Evolutionary conservation across 1,140 invertebrate species (phyloP), one percentile per base, ranked within the genome.

Genomic region (Pantala flavescens): DNA sequence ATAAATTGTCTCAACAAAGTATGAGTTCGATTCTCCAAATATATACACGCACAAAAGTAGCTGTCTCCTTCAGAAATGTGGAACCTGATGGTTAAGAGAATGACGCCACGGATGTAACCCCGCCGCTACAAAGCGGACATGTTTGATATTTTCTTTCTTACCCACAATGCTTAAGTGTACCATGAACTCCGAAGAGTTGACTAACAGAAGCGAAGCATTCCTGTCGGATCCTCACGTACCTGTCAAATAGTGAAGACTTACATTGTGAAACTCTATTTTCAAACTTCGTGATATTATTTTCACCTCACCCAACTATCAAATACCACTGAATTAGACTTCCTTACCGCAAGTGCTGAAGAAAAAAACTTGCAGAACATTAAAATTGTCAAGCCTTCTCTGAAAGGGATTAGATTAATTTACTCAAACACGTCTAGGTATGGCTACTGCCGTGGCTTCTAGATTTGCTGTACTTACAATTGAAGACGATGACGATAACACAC

Each of bases 381-480:
- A 36, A 5, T 36, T 5, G 28, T 36, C 9, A 5, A 36, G 28
- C 9, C 28, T 36, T 36, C 28, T 2, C 2, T 5, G 9, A 36
- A 36, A 9, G 2, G 28, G 9, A 36, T 36, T 9, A 2, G 28
- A 36, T 36, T 36, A 2, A 5, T 36, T 36, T 36, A 5, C 28
- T 36, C 3, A 36, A 9, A 36, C 2, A 5, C 28, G 28, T 36
- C 28, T 36, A 36, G 28, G 23, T 14, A 85, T 84, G 83, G 82
- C 83, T 80, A 81, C 86, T 74, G 83, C 85, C 55, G 85, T 87
- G 73, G 85, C 86, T 77, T 89, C 88, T 43, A 82, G 87, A 71
- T 89, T 88, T 81, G 85, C 87, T 75, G 86, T 86, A 71, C 81
- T 89, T 24, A 85, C 85, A 80, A 84, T 87, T 28, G 87, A 88